Conservation (phyloP, 2,888 invertebrate species). For the Heliconius ismenius region DNA sequence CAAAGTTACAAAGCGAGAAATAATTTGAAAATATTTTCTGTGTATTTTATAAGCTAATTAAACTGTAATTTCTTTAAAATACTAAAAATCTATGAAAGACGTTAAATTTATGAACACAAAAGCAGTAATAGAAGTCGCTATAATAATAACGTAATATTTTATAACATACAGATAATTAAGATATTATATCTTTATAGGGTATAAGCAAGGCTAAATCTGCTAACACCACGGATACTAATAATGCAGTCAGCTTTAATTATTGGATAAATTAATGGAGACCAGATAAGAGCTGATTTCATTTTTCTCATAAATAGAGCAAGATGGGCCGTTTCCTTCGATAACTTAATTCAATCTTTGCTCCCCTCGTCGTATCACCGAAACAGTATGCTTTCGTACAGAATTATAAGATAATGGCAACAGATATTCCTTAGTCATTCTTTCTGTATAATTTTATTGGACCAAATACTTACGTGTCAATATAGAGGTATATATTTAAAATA, state of each 20-base stretch:
- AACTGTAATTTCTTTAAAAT: too few relatives aligned
- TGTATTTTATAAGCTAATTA: too few relatives aligned
- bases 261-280: slow-evolving; percentile 70
- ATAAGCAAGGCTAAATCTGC: slow-evolving; percentile 35
- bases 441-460: slow-evolving; percentile 40
- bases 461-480: not conserved
- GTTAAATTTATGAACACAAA: not conserved
- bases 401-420: slow-evolving; percentile 59
- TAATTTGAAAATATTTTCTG: not conserved
- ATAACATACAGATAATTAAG: not conserved
- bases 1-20: not conserved
- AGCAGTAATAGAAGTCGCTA: not conserved
- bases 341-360: slow-evolving; percentile 76
- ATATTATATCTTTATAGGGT: not conserved
- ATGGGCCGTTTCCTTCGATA: slow-evolving; percentile 64
- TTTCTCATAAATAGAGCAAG: slow-evolving; percentile 69
- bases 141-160: not conserved
- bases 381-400: slow-evolving; percentile 64
- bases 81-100: too few relatives aligned
- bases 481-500: not conserved
- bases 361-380: slow-evolving; percentile 63
- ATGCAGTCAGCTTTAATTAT: slow-evolving; percentile 72
- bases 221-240: slow-evolving; percentile 59
- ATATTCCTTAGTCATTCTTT: slow-evolving; percentile 36
- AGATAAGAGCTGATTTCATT: slow-evolving; percentile 67